Evolutionary conservation across 2,888 invertebrate genomes (phyloP).

Genomic region (Acholoe squamosa): DNA sequence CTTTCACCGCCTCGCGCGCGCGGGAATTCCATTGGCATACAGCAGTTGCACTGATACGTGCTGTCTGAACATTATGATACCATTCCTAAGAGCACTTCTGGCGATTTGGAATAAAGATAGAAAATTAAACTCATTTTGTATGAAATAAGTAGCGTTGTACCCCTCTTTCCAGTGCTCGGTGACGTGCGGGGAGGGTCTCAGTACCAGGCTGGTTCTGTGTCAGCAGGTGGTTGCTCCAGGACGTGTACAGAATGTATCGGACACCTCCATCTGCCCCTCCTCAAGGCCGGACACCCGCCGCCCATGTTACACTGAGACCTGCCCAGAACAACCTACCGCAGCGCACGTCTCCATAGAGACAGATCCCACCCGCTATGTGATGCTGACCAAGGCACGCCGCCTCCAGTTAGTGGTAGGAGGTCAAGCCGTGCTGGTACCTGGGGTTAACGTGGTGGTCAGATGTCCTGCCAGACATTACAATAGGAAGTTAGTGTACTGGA

Average conservation of each 20-base stretch:
- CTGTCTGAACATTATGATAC: too few species aligned
- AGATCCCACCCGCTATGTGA: constrained; percentile 57
- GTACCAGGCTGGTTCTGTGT: constrained; percentile 92
- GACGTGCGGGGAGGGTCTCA: constrained; percentile 93
- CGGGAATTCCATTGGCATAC: too few species aligned
- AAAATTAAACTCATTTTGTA: too few species aligned
- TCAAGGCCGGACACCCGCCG: constrained; percentile 52
- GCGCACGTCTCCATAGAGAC: constrained; percentile 33
- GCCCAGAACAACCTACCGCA: constrained; percentile 53
- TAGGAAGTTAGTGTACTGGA: constrained; percentile 77
- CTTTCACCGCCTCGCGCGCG: too few species aligned
- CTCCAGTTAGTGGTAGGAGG: constrained; percentile 75
- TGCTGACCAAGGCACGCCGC: constrained; percentile 57
- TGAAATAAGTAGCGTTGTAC: too few species aligned
- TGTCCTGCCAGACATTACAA: constrained; percentile 77
- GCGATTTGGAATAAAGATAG: too few species aligned
- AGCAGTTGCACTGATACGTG: too few species aligned
- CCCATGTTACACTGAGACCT: constrained; percentile 62
- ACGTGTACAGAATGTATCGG: constrained; percentile 53
- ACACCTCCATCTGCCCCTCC: constrained; percentile 54
- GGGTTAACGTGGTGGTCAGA: constrained; percentile 76
- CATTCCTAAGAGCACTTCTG: too few species aligned
- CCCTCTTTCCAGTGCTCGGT: constrained; percentile 93
- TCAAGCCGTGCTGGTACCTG: constrained; percentile 76
- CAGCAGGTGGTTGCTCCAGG: constrained; percentile 82